Conservation (phyloP, 2,888 invertebrate species). For the Lycia hirtaria region DNA sequence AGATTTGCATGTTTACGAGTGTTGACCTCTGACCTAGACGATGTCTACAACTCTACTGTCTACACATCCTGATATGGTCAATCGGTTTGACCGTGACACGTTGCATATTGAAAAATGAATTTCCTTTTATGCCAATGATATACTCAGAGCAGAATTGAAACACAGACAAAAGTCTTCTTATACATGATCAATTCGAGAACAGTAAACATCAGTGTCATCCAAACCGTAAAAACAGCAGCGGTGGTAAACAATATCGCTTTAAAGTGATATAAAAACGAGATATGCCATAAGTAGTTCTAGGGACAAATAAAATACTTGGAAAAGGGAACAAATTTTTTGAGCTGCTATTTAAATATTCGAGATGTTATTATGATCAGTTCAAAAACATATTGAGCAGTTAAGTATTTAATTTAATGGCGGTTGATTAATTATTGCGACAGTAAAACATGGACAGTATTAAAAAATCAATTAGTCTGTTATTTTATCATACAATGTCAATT, state of each 20-base stretch:
- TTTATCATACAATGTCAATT: no score
- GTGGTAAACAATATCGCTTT: slow-evolving; percentile 41
- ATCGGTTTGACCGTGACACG: slow-evolving; percentile 27
- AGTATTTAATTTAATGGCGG: no score
- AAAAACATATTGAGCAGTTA: no score
- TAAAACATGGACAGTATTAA: no score
- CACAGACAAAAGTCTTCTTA: background rate
- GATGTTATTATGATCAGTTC: no score
- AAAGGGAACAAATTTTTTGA: no score
- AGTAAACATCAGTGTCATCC: slow-evolving; percentile 44
- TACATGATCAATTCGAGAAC: slow-evolving; percentile 22
- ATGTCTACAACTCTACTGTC: slow-evolving; percentile 9
- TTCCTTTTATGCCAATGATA: slow-evolving; percentile 10
- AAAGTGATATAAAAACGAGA: slow-evolving; percentile 44
- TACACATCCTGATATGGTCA: slow-evolving; percentile 30
- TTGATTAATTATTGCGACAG: no score
- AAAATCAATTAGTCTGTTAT: no score
- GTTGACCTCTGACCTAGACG: slow-evolving; percentile 32
- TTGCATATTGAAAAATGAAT: slow-evolving; percentile 6
- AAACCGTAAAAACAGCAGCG: slow-evolving; percentile 35
- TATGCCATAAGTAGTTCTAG: slow-evolving; percentile 46
- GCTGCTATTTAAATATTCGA: no score
- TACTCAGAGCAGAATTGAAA: background rate
- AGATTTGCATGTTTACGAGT: slow-evolving; percentile 21
- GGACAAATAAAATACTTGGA: slow-evolving; percentile 47